phyloP scores from a whole-genome alignment of 1,140 invertebrate species.

The Kradibia gibbosae region DNA sequence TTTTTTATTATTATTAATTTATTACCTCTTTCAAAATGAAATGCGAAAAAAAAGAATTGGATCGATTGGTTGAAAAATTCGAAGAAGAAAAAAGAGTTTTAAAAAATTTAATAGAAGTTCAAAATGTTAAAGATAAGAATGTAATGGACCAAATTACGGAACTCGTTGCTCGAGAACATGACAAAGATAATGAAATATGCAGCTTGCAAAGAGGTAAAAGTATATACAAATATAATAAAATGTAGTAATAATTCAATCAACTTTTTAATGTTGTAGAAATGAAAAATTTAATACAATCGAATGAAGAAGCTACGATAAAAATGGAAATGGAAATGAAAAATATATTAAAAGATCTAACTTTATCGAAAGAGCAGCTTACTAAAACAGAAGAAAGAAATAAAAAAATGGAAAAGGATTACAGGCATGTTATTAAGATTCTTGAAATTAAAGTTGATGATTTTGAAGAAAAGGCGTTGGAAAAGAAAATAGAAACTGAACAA shows the following conservation, averaged over 20 bases:
- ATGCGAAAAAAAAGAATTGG: constrained; percentile 1
- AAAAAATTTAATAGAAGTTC: constrained; percentile 2
- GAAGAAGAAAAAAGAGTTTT: constrained; percentile 27
- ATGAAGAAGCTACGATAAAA: constrained; percentile 47
- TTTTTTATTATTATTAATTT: constrained; percentile 18
- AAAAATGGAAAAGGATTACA: constrained; percentile 52
- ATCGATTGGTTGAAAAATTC: constrained; percentile 8
- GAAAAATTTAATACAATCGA: constrained; percentile 55
- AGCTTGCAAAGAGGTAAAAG: constrained; percentile 49
- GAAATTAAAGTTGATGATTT: constrained; percentile 46
- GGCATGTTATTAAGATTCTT: constrained; percentile 52
- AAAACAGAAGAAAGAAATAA: constrained; percentile 49
- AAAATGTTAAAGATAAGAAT: constrained; percentile 38
- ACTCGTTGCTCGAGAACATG: constrained; percentile 22
- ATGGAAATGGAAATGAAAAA: constrained; percentile 60
- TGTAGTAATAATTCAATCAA: not conserved
- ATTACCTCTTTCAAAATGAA: not conserved
- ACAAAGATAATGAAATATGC: constrained; percentile 50
- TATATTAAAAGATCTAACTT: constrained; percentile 53
- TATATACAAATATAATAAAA: not conserved
- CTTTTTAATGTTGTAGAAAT: constrained; percentile 53
- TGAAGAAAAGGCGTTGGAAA: constrained; percentile 53
- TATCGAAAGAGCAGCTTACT: constrained; percentile 49
- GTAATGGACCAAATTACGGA: constrained; percentile 25
- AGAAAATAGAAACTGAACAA: constrained; percentile 54